Evolutionary conservation across 2,888 invertebrate species (phyloP).

Genomic region (Orchesellides sinensis): DNA sequence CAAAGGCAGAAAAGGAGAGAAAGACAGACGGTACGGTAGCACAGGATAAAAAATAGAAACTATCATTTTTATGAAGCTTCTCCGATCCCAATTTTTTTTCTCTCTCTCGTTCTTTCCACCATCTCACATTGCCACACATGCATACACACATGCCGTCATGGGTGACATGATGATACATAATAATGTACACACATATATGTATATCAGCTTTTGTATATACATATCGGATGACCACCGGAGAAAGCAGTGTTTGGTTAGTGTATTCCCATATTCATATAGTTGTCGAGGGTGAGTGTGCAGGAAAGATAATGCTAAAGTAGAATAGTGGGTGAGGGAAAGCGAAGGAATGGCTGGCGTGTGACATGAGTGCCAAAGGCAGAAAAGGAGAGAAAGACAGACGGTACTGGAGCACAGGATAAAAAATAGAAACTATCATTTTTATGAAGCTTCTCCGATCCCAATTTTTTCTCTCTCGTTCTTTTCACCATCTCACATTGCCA

Average conservation of each 20-base stretch:
- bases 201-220: background rate
- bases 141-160: too few species aligned
- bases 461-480: conserved; percentile 12
- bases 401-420: too few species aligned
- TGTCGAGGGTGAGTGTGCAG: conserved; percentile 43
- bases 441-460: conserved; percentile 24
- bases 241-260: too few species aligned
- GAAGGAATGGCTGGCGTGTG: too few species aligned
- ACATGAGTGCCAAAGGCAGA: background rate
- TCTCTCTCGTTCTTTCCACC: background rate
- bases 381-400: background rate
- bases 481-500: conserved; percentile 11
- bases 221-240: conserved; percentile 2
- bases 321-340: background rate
- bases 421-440: conserved; percentile 41
- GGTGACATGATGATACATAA: conserved; percentile 36
- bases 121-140: conserved; percentile 15
- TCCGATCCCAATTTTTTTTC: conserved; percentile 19
- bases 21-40: background rate
- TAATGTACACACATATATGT: background rate
- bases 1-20: background rate
- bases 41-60: conserved; percentile 1
- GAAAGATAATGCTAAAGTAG: conserved; percentile 50
- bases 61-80: conserved; percentile 49
- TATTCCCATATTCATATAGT: too few species aligned